Conservation (phyloP, 2,888 invertebrate species). For the Ceramica pisi region DNA sequence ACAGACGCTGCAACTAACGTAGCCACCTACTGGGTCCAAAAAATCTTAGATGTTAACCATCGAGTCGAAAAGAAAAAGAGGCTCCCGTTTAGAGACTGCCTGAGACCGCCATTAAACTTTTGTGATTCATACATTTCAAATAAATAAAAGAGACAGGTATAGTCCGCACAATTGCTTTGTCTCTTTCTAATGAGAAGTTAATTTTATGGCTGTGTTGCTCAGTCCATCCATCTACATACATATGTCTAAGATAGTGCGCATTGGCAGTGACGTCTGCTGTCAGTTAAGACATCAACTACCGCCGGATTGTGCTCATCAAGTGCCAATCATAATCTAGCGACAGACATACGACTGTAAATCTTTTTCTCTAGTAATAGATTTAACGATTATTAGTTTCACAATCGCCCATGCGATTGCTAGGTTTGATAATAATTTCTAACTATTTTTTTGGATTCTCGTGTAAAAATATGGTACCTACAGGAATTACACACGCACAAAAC, state of each 20-base stretch:
- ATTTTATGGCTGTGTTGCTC: background rate
- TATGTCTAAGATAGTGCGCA: background rate
- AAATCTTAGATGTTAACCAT: no score
- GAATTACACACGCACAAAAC: no score
- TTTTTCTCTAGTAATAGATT: slow-evolving; percentile 3
- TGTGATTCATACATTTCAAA: background rate
- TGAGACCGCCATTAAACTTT: background rate
- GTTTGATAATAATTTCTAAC: background rate
- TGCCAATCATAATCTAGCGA: slow-evolving; percentile 31
- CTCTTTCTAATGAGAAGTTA: background rate
- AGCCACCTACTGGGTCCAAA: no score
- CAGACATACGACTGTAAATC: background rate
- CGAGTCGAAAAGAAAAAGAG: no score
- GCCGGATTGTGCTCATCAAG: slow-evolving; percentile 28
- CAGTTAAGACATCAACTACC: slow-evolving; percentile 19
- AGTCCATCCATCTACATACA: background rate
- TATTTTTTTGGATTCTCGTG: background rate
- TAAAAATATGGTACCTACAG: background rate
- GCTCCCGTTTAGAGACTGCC: no score
- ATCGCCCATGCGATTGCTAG: background rate
- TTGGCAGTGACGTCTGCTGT: slow-evolving; percentile 25
- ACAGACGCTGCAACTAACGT: no score
- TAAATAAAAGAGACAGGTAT: background rate
- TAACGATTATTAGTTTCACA: slow-evolving; percentile 19
- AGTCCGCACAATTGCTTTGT: background rate